phyloP scores from a whole-genome alignment of 2,113 vertebrate genomes.

The Herpetotheres cachinnans region DNA sequence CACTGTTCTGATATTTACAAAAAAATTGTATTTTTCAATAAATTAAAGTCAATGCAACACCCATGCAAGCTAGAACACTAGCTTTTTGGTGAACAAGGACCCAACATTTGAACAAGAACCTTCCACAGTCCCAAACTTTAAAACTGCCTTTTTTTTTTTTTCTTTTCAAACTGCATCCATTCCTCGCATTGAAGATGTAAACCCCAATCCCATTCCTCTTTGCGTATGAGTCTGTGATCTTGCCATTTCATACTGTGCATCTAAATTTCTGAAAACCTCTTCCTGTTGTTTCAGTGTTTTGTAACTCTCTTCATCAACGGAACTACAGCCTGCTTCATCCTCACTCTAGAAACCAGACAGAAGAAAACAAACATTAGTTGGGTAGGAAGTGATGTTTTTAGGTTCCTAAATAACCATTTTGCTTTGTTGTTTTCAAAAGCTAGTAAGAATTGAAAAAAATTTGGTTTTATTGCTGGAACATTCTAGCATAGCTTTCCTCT shows the following conservation, averaged over 20 bases:
- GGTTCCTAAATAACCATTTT: not conserved
- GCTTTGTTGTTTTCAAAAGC: not conserved
- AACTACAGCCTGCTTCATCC: conserved; percentile 85
- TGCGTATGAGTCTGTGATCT: conserved; percentile 97
- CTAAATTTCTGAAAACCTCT: conserved; percentile 95
- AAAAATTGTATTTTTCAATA: conserved; percentile 87
- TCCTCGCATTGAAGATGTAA: conserved; percentile 90
- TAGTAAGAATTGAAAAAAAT: not conserved
- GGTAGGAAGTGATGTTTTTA: not conserved
- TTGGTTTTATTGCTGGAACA: not conserved
- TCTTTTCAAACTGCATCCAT: conserved; percentile 89
- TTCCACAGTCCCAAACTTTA: conserved; percentile 71
- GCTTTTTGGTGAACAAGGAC: conserved; percentile 87
- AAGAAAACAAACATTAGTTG: not conserved
- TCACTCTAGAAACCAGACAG: conserved; percentile 76
- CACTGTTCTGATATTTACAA: conserved; percentile 91
- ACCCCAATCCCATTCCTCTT: conserved; percentile 98
- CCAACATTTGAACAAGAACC: conserved; percentile 77
- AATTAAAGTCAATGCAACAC: conserved; percentile 95
- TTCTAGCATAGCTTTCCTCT: not conserved
- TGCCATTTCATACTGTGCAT: conserved; percentile 98
- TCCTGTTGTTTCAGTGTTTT: conserved; percentile 97
- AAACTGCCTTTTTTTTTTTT: not conserved
- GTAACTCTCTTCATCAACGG: conserved; percentile 88
- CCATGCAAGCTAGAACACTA: conserved; percentile 92